Evolutionary conservation across 2,113 vertebrate species (phyloP), one percentile per base, ranked within the genome.

Genomic region (Sorex araneus): DNA sequence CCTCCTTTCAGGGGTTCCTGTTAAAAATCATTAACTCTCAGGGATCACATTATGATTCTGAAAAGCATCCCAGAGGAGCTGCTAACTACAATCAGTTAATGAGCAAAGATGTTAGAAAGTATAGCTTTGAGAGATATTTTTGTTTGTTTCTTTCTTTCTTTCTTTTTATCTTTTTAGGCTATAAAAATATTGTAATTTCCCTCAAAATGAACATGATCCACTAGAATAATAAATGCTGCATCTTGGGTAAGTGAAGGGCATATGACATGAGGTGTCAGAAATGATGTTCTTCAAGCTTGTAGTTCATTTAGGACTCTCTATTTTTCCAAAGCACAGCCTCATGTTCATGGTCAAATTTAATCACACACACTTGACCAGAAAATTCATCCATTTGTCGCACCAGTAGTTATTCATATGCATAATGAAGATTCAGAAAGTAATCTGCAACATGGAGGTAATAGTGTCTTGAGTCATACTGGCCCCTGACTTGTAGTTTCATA

Each of bases 81-180:
- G 93, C 63, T 95, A 92, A 92, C 93, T 94, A 86, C 67, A 76
- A 69, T 86, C 77, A 92, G 27, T 11, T 1, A 71, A 43, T 15
- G n/a, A 71, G 40, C 12, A 1, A 27, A 25, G 78, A n/a, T 40
- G 2, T 86, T 90, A 83, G 30, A 8, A 92, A 77, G 69, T 64
- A 64, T 77, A 82, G 60, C 28, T 16, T 8, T 18, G 18, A 34
- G 10, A 45, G 18, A 19, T 57, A 19, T 23, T 76, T 70, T 90
- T 57, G 85, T 36, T 25, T 43, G 11, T 57, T 57, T 16, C 18
- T 57, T 57, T 57, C 3, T 57, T 57, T 57, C 15, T 57, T 57
- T 57, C 4, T 23, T 76, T 70, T 90, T 57, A 88, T 36, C 27
- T 43, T 43, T 2, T 83, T 86, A 82, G 4, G 6, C 71, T 91